phyloP scores from a whole-genome alignment of 2,797 vertebrate genomes.

The Peromyscus melanophrys region DNA sequence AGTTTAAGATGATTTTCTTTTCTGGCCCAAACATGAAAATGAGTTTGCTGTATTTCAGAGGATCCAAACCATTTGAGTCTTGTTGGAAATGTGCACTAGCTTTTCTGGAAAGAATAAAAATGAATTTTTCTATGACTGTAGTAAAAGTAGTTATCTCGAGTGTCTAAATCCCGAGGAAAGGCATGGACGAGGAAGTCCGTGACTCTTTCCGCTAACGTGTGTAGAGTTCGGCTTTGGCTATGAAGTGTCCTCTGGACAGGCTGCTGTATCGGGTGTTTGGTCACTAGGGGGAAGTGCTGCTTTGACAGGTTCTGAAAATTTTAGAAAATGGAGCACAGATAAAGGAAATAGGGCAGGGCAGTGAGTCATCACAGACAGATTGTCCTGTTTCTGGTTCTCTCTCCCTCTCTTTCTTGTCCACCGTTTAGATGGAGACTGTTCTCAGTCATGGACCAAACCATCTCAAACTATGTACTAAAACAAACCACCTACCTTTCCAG shows the following conservation, averaged over 20 bases:
- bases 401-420: not conserved
- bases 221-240: not conserved
- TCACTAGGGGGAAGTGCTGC: not conserved
- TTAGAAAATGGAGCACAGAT: not conserved
- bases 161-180: slow-evolving; percentile 15
- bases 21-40: not conserved
- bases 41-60: not conserved
- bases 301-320: not conserved
- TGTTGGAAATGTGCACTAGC: not conserved
- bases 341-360: not conserved
- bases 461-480: not conserved
- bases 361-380: too few relatives aligned
- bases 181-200: not conserved
- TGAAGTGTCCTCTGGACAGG: too few relatives aligned
- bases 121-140: not conserved
- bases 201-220: not conserved
- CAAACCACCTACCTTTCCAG: not conserved
- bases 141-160: slow-evolving; percentile 9
- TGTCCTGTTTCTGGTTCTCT: not conserved
- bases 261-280: not conserved
- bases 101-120: not conserved
- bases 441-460: not conserved
- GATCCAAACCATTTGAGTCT: not conserved
- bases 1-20: not conserved
- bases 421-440: not conserved